phyloP scores from a whole-genome alignment of 2,888 invertebrate genomes.

The Spodoptera picta region DNA sequence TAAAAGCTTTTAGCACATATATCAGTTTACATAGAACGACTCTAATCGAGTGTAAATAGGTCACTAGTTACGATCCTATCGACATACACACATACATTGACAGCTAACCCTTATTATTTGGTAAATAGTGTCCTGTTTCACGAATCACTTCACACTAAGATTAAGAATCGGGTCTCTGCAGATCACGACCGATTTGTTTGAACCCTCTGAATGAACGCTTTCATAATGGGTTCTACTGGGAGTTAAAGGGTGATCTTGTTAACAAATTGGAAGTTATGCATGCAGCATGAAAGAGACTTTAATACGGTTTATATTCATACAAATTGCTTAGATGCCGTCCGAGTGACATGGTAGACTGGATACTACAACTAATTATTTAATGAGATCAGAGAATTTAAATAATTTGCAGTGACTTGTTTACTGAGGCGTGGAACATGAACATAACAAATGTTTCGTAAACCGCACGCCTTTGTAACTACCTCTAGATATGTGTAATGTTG shows the following conservation, averaged over 20 bases:
- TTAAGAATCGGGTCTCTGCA: constrained; percentile 26
- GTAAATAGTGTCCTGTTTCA: constrained; percentile 31
- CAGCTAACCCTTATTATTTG: constrained; percentile 23
- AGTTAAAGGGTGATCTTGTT: neutral
- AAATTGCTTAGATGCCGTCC: no score
- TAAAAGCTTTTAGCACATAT: no score
- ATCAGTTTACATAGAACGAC: no score
- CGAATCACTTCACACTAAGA: constrained; percentile 39
- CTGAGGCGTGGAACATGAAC: no score
- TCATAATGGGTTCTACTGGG: constrained; percentile 1
- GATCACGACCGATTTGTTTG: constrained; percentile 32
- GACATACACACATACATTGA: constrained; percentile 7
- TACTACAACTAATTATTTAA: no score
- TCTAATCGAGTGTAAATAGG: constrained; percentile 11
- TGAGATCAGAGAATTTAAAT: no score
- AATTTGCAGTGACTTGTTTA: no score
- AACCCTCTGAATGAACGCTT: constrained; percentile 10
- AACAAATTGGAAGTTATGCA: neutral
- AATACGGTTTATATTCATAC: no score
- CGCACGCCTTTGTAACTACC: neutral
- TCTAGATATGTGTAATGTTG: constrained; percentile 5
- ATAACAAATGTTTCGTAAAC: neutral
- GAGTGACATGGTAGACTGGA: no score
- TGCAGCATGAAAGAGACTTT: no score
- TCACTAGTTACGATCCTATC: no score